Percentiles rank a stretch among this genome's conserved stretches.
Conservation (phyloP, 2,113 vertebrate genomes). For the Romanogobio albipinnatus region DNA sequence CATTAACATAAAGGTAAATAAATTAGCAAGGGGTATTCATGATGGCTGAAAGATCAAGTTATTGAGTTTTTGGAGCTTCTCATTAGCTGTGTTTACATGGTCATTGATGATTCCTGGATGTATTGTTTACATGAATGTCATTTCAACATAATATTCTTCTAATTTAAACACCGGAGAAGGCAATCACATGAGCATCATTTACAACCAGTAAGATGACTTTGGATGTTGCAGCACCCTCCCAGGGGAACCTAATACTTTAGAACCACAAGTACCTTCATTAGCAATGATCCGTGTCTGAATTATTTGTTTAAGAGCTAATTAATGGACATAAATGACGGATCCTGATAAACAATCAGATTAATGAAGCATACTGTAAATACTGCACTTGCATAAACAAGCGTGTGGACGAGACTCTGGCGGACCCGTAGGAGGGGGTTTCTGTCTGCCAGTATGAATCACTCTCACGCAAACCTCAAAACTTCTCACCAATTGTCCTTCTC, state of each 20-base stretch:
- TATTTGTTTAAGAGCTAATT: conserved; percentile 40
- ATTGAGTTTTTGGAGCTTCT: background rate
- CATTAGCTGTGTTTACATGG: background rate
- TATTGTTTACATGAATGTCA: background rate
- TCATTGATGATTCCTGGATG: background rate
- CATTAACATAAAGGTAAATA: background rate
- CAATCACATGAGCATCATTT: conserved; percentile 1
- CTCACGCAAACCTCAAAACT: conserved; percentile 18
- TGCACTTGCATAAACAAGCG: conserved; percentile 15
- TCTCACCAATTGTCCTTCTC: conserved; percentile 2
- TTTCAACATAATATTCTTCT: background rate
- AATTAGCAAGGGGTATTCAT: background rate
- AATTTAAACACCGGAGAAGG: background rate
- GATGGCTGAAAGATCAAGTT: background rate
- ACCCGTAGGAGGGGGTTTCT: conserved; percentile 20
- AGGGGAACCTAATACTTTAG: conserved; percentile 4
- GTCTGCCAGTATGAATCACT: conserved; percentile 33
- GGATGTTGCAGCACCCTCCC: background rate
- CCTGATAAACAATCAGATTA: conserved; percentile 47
- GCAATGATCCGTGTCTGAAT: conserved; percentile 30
- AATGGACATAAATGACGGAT: conserved; percentile 36
- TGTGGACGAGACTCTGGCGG: background rate
- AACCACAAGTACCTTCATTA: conserved; percentile 27
- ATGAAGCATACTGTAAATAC: conserved; percentile 47
- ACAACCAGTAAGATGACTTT: background rate